These are phyloP conservation scores for Myopa testacea DNA, from an alignment of 2,888 invertebrate species.

Conservation along the genomic window DNA sequence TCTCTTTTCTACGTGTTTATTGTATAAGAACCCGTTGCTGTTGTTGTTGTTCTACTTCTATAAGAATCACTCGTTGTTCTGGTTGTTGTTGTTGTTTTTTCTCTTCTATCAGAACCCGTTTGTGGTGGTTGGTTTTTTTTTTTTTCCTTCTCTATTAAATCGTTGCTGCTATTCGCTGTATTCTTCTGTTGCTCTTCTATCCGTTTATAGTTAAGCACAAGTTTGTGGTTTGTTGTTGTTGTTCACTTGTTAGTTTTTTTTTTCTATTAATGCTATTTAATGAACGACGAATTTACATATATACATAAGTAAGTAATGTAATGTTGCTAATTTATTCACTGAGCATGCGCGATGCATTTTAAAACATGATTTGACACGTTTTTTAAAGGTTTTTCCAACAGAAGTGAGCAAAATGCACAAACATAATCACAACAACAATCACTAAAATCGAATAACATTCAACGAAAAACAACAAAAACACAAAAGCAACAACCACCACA, in stretches of 20 bases:
- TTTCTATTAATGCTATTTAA: too few relatives aligned
- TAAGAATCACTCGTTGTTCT: background rate
- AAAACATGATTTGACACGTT: background rate
- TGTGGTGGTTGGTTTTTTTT: background rate
- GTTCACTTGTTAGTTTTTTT: too few relatives aligned
- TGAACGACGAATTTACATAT: too few relatives aligned
- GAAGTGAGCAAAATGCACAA: background rate
- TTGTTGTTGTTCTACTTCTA: background rate
- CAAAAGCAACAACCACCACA: slow-evolving; percentile 7
- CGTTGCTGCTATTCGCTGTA: background rate
- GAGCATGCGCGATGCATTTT: slow-evolving; percentile 17
- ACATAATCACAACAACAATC: background rate
- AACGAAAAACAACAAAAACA: slow-evolving; percentile 5
- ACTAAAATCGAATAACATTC: background rate
- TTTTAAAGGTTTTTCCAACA: background rate
- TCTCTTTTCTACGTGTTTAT: background rate
- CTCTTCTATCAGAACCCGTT: background rate
- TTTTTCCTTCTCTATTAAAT: background rate
- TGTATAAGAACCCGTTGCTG: background rate
- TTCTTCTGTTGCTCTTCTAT: too few relatives aligned
- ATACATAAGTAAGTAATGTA: too few relatives aligned
- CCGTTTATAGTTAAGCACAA: too few relatives aligned
- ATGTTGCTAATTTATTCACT: slow-evolving; percentile 3
- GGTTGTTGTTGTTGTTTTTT: background rate
- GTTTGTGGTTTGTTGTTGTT: too few relatives aligned